Evolutionary conservation across 2,797 vertebrate species (phyloP).

Genomic region (Coccyzus lansbergi): DNA sequence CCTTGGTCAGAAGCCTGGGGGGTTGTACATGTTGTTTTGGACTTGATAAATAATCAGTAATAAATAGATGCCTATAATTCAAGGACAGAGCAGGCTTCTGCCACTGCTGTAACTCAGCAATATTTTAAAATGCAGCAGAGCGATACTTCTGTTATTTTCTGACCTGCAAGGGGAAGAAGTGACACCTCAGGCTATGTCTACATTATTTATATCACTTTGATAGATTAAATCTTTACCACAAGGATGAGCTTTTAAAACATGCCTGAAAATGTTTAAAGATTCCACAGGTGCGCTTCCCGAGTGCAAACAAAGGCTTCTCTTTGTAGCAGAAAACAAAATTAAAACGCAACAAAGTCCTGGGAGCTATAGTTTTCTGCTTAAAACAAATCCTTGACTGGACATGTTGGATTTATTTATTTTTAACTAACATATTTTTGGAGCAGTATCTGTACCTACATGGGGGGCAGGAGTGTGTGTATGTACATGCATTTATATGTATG

Average conservation of each 20-base stretch:
- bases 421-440: conserved; percentile 59
- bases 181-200: conserved; percentile 77
- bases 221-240: conserved; percentile 80
- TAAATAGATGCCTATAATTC: conserved; percentile 6
- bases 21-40: conserved; percentile 33
- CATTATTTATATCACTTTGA: conserved; percentile 79
- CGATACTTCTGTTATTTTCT: conserved; percentile 44
- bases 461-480: background rate
- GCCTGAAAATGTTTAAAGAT: conserved; percentile 77
- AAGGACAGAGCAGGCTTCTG: background rate
- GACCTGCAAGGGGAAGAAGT: conserved; percentile 62
- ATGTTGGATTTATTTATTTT: conserved; percentile 69
- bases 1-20: conserved; percentile 38
- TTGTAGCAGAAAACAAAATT: conserved; percentile 66
- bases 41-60: conserved; percentile 51
- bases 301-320: conserved; percentile 75
- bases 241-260: conserved; percentile 73
- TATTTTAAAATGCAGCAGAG: conserved; percentile 57
- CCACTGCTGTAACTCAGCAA: conserved; percentile 7
- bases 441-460: background rate
- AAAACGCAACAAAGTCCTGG: conserved; percentile 60
- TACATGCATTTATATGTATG: too few species aligned
- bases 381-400: conserved; percentile 71
- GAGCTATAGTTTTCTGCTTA: conserved; percentile 60
- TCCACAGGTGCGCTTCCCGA: conserved; percentile 78